Evolutionary conservation across 2,797 vertebrate genomes (phyloP), one percentile per base, ranked within the genome.

Genomic region (Nyctibius grandis): DNA sequence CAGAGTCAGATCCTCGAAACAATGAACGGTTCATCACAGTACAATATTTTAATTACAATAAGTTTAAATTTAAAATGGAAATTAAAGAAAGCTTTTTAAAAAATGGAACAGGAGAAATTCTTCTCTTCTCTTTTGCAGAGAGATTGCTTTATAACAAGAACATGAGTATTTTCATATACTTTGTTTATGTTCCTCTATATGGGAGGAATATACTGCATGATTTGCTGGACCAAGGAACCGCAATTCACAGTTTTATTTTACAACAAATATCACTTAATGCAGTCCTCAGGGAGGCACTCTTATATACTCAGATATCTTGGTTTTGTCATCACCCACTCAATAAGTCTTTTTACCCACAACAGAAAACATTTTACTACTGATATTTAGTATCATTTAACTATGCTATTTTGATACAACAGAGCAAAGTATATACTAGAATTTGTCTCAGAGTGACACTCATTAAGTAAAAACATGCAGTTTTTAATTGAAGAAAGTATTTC

Each of bases 341-440:
- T 34, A 73, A 83, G 57, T 61, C 36, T 42, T 89, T 69, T n/a
- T 60, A 77, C 31, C 26, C 38, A 47, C 31, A 70, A 69, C 6
- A 54, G 56, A 63, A 57, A 60, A 89, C 17, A 53, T 60, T 88
- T 92, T 77, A 79, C 25, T 45, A 42, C 15, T 91, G 50, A 86
- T 75, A 76, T 29, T 78, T 92, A 91, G 45, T 63, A 86, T 45
- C 33, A 89, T 87, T 94, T 80, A 96, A 90, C 70, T 44, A 76
- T 60, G 64, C 59, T 75, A 90, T 56, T 79, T 64, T 91, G 44
- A 89, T 26, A 84, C 4, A 85, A 65, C 31, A 82, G 45, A 93
- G 65, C 23, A 91, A 73, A 89, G 65, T 17, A 29, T 59, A 82
- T 53, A 67, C 15, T n/a, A 54, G 67, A 95, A 76, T 78, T 77